Percentiles rank a stretch among this genome's conserved stretches.
These are phyloP conservation scores for Chromis chromis DNA, from an alignment of 2,797 vertebrate species.

Conservation along the genomic window DNA sequence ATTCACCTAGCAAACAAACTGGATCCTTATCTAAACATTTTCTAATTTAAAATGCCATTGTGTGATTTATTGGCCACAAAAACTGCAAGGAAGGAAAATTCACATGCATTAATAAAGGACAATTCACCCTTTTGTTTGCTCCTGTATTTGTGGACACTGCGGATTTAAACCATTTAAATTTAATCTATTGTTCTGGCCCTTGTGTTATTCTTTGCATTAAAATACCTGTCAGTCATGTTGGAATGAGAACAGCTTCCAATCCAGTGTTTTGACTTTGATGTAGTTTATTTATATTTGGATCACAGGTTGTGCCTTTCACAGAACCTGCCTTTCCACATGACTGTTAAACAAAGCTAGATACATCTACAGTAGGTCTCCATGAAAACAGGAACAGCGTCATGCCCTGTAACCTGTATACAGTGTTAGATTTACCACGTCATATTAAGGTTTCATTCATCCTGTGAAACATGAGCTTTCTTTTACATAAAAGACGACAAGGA, in stretches of 20 bases:
- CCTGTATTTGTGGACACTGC: background rate
- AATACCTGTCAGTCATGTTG: background rate
- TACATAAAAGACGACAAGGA: constrained; percentile 14
- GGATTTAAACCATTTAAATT: background rate
- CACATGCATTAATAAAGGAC: too few species aligned
- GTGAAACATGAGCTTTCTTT: constrained; percentile 31
- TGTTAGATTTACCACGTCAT: constrained; percentile 1
- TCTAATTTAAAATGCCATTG: too few species aligned
- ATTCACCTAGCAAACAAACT: background rate
- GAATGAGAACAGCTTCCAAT: background rate
- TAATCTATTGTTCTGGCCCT: too few species aligned
- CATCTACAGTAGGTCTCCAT: background rate
- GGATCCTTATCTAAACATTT: background rate
- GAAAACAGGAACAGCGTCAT: background rate
- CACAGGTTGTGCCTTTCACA: background rate
- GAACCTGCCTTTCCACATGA: constrained; percentile 25
- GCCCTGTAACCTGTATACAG: background rate
- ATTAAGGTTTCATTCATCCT: constrained; percentile 27
- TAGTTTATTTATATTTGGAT: background rate
- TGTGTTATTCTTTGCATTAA: background rate
- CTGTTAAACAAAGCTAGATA: background rate
- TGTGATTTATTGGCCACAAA: background rate
- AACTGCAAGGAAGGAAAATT: background rate
- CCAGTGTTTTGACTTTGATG: background rate
- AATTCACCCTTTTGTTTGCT: too few species aligned